Evolutionary conservation across 2,888 invertebrate genomes (phyloP), one percentile per base, ranked within the genome.

Genomic region (Aspidiotus rigidus): DNA sequence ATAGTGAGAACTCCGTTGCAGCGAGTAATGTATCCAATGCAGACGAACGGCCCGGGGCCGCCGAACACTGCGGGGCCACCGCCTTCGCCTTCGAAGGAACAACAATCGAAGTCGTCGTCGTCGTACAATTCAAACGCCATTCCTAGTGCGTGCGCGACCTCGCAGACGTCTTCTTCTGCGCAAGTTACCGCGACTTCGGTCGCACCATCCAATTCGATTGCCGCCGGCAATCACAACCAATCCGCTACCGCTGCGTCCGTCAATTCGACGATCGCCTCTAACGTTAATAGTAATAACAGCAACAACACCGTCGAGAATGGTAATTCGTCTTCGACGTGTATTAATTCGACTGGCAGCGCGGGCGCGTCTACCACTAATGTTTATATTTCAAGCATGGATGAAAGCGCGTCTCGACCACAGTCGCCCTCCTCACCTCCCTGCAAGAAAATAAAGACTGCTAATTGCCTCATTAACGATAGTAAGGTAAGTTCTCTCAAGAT

Each of bases 211-310:
- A 40, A 28, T 7, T 15, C 40, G 42, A n/a, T 40, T 39, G 62
- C 44, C 42, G 41, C 64, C 61, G 71, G 60, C 62, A 61, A 69
- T 75, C 41, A 75, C 76, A 40, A 72, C 80, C 13, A 70, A 75
- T 73, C 64, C 78, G 81, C 80, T 8, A 79, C 80, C 70, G 79
- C 81, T 69, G 81, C 81, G 55, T 79, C 80, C 60, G 82, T 81
- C 56, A 79, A 80, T 59, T 80, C 81, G 70, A 76, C 77, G 66
- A 67, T 74, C 56, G 73, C 74, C 42, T 72, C 8, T 60, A 28
- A 5, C 28, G 28, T 28, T 28, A 28, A 28, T 28, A 28, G 28
- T 28, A 28, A 28, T 28, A 28, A 28, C 28, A 28, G 28, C 28
- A 28, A 28, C 28, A 28, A 28, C 28, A 6, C 49, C 49, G 49